Evolutionary conservation across 2,888 invertebrate genomes (phyloP).

Genomic region (Leistus spinibarbis): DNA sequence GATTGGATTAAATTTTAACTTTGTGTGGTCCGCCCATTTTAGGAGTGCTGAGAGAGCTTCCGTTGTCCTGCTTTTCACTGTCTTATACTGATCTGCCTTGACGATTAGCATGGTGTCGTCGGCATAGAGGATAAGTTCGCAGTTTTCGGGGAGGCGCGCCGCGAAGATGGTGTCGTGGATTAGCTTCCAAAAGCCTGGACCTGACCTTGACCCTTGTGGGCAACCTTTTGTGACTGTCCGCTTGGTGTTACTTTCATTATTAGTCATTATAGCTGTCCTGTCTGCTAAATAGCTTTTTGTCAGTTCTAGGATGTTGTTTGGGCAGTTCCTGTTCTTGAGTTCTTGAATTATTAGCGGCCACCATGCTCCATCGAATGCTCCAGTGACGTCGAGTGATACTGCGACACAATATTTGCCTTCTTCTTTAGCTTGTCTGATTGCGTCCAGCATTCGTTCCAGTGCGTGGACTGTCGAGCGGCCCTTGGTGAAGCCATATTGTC

Average conservation of each 20-base stretch:
- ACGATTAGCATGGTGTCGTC: conserved; percentile 13
- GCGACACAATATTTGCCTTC: conserved; percentile 32
- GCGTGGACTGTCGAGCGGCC: conserved; percentile 25
- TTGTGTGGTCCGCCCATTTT: neutral
- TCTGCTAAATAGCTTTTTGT: conserved; percentile 10
- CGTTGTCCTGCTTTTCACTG: neutral
- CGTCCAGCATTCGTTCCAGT: neutral
- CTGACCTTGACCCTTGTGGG: conserved; percentile 38
- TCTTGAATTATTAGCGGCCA: conserved; percentile 44
- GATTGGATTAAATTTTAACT: conserved; percentile 20
- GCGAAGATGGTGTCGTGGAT: conserved; percentile 23
- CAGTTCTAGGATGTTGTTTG: conserved; percentile 28
- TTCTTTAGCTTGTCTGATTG: conserved; percentile 8
- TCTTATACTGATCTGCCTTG: conserved; percentile 1
- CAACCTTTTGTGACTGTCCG: conserved; percentile 20
- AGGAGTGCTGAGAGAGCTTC: neutral
- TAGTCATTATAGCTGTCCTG: neutral
- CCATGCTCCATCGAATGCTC: conserved; percentile 49
- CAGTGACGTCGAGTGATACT: conserved; percentile 40
- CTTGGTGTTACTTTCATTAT: neutral
- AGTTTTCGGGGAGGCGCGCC: conserved; percentile 12
- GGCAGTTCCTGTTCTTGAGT: conserved; percentile 39
- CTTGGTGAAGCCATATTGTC: conserved; percentile 27
- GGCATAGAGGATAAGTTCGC: neutral
- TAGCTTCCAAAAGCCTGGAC: conserved; percentile 28